A percentile compares a stretch with the other conserved stretches of the same genome.
phyloP scores from a whole-genome alignment of 2,797 vertebrate genomes.

The Myotis daubentonii region DNA sequence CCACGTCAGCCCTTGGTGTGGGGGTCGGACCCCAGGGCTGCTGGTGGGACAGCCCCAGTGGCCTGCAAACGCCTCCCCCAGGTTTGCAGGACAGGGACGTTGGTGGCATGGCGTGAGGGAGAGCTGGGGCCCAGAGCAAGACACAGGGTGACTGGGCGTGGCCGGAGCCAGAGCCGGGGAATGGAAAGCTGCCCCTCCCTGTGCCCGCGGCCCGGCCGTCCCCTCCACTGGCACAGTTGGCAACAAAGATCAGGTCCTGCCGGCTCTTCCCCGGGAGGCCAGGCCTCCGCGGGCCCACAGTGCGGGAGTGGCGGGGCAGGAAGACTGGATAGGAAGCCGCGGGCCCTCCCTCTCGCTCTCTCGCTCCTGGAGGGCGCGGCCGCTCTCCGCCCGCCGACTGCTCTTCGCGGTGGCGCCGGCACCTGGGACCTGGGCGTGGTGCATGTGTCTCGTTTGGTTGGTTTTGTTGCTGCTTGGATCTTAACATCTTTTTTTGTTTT shows the following conservation, averaged over 20 bases:
- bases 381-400: neutral
- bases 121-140: constrained; percentile 51
- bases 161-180: constrained; percentile 13
- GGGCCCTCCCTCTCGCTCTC: neutral
- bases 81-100: neutral
- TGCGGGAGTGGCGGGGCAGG: neutral
- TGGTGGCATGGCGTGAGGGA: neutral
- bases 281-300: too few species aligned
- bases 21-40: constrained; percentile 38
- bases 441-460: constrained; percentile 80
- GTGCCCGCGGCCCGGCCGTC: neutral
- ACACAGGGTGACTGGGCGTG: constrained; percentile 33
- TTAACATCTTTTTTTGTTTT: constrained; percentile 78
- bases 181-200: neutral
- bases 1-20: constrained; percentile 46
- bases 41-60: neutral
- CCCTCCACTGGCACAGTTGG: neutral
- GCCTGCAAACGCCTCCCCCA: neutral
- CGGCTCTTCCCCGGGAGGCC: neutral
- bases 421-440: constrained; percentile 63
- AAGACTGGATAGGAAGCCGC: constrained; percentile 56
- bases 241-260: neutral
- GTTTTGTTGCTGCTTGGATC: constrained; percentile 80
- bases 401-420: constrained; percentile 75
- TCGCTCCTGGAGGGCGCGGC: neutral